Conservation (phyloP, 2,888 invertebrate species). For the Schrankia costaestrigalis region DNA sequence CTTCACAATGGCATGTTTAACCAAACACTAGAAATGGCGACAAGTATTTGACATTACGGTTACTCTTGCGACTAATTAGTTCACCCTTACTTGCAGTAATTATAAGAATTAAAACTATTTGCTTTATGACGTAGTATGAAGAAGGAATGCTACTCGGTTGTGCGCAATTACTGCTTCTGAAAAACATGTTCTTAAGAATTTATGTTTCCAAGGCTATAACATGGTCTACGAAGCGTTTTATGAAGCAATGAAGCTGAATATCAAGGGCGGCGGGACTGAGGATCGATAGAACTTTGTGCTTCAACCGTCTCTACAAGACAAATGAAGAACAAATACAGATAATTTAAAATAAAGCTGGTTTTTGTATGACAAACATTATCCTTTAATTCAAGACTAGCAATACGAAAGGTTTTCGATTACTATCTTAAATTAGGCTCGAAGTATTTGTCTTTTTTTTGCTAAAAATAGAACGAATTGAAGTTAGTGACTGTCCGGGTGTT, state of each 20-base stretch:
- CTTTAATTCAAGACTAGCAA: too few species aligned
- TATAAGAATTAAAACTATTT: constrained; percentile 13
- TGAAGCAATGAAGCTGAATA: constrained; percentile 25
- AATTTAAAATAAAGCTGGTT: too few species aligned
- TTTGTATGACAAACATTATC: too few species aligned
- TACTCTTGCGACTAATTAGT: constrained; percentile 31
- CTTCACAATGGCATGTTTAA: constrained; percentile 56
- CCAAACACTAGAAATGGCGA: constrained; percentile 38
- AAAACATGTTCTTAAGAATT: constrained; percentile 9
- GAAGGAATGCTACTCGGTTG: constrained; percentile 11
- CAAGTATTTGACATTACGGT: constrained; percentile 31
- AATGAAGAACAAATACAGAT: too few species aligned
- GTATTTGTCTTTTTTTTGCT: too few species aligned
- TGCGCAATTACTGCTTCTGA: constrained; percentile 11
- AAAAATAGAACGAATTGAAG: too few species aligned
- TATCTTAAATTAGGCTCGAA: too few species aligned
- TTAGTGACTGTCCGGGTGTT: too few species aligned
- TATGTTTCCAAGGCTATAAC: constrained; percentile 15
- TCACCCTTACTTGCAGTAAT: constrained; percentile 17
- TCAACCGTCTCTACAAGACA: constrained; percentile 1
- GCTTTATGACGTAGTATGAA: constrained; percentile 4
- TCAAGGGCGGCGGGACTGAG: constrained; percentile 13
- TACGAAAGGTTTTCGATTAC: too few species aligned
- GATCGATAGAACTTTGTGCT: constrained; percentile 10
- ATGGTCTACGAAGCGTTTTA: constrained; percentile 21